Base-by-base conservation (phyloP, 2,888 invertebrate genomes). In the Andrena dorsata region DNA sequence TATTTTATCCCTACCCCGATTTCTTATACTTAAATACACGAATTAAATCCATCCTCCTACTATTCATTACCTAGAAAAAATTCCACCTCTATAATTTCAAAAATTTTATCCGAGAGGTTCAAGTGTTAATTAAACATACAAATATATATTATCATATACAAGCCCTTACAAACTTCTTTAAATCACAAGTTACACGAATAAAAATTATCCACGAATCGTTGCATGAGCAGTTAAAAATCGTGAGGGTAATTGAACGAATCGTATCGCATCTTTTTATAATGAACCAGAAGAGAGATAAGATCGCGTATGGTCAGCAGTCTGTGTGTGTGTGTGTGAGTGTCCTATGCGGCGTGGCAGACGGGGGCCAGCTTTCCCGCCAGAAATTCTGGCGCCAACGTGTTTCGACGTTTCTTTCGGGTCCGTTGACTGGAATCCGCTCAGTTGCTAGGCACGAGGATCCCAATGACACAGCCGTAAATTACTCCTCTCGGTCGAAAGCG, bases 331-430 rank as follows among this genome's bases (percentile, higher is more conserved):
- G 56, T 69, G 64, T 69, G 41, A 20, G 69, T 63, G 64, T 53
- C 63, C 26, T 35, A 47, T 51, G 63, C 77, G 20, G 41, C 35
- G n/a, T 23, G 16, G 63, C 41, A 41, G 41, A 4, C 41, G 13
- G 16, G 41, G 77, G n/a, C 64, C 68, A 56, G 32, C 41, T 80
- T 82, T 82, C 82, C 82, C 75, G 80, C 80, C 80, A 76, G 80
- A 80, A 75, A 70, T 71, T 51, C 64, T 69, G 73, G 80, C 76
- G 82, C 71, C 72, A 63, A 53, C 51, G 69, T 68, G 41, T 41
- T 79, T 76, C 80, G 30, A 61, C 61, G 70, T 61, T 81, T 76
- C 64, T 68, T 80, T 82, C 60, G 69, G 64, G 63, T 58, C 41
- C 32, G 41, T 23, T 60, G 26, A 47, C 66, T 35, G 41, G 66